Evolutionary conservation across 1,140 invertebrate genomes (phyloP).

Genomic region (Drosophila pruinosa): DNA sequence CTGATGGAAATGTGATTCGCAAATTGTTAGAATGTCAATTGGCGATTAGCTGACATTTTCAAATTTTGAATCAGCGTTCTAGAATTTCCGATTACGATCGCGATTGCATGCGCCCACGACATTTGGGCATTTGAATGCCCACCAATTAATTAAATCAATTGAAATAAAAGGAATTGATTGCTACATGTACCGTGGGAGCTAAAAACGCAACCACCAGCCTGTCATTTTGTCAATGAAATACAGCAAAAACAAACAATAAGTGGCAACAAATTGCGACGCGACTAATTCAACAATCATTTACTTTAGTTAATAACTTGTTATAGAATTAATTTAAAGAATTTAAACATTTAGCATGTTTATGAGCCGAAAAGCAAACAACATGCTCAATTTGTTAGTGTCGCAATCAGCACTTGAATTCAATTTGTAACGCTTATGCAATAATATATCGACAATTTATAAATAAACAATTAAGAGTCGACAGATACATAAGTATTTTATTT

Average conservation of each 20-base stretch:
- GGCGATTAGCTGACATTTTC: slow-evolving; percentile 2
- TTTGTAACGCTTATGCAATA: slow-evolving; percentile 2
- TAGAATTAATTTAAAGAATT: slow-evolving; percentile 3
- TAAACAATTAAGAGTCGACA: slow-evolving; percentile 11
- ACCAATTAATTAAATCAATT: slow-evolving; percentile 70
- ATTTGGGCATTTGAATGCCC: slow-evolving; percentile 19
- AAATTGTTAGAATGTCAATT: slow-evolving; percentile 6
- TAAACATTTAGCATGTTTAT: slow-evolving; percentile 27
- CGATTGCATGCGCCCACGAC: slow-evolving; percentile 47
- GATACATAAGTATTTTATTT: slow-evolving; percentile 2
- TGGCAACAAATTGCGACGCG: slow-evolving; percentile 33
- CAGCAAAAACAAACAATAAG: slow-evolving; percentile 41
- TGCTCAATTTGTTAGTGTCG: slow-evolving; percentile 31
- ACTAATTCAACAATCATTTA: slow-evolving; percentile 18
- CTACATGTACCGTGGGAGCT: slow-evolving; percentile 53
- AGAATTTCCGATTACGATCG: slow-evolving; percentile 53
- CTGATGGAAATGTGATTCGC: neutral
- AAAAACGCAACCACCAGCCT: slow-evolving; percentile 40
- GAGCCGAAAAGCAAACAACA: slow-evolving; percentile 40
- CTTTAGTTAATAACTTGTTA: slow-evolving; percentile 61
- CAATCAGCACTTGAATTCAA: slow-evolving; percentile 44
- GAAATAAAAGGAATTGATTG: slow-evolving; percentile 57
- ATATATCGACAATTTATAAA: neutral
- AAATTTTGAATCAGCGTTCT: slow-evolving; percentile 51
- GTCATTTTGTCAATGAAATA: slow-evolving; percentile 38